Evolutionary conservation across 2,113 vertebrate species (phyloP), one percentile per base, ranked within the genome.

Genomic region (Takifugu flavidus): DNA sequence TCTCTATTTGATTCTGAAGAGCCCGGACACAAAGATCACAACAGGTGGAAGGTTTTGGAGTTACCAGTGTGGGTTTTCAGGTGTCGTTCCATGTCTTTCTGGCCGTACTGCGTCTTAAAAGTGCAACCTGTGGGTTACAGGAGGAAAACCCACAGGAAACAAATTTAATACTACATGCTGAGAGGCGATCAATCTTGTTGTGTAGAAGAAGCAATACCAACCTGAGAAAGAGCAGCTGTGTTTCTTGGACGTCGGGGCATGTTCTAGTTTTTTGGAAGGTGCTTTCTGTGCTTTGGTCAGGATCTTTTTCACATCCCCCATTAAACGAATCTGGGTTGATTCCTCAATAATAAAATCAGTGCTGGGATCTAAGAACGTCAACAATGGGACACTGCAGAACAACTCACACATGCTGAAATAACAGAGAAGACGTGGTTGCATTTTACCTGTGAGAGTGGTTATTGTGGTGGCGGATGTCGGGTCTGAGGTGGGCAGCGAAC

Each of bases 61-160:
- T 39, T 80, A 98, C 97, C 97, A 0, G 97, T 99, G 84, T 99
- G 97, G 0, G 96, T 99, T 82, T 96, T 94, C 54, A 97, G 90
- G 43, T 99, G 97, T 0, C 97, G 90, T 47, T 98, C 96, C 95
- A 99, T 96, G 74, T 99, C 96, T 89, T 99, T 99, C 88, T 95
- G 95, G 11, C 97, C 97, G 27, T 99, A 97, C 51, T 96, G 94
- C 0, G 97, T 99, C 90, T 96, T 98, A 85, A 99, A 99, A 27
- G 93, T 93, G 83, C 97, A 99, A 74, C 96, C 96, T 99, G 75
- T 10, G 66, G 76, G 66, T 51, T 4, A 28, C 10, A 14, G 15
- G 45, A 47, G 3, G 13, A 39, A 39, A 10, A 39, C 20, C 20
- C 4, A 39, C 1, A 39, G 8, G 34, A 39, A 39, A 8, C 2